Percentiles rank a stretch among this genome's conserved stretches.
Conservation (phyloP, 2,113 vertebrate species). For the Thamnophis sirtalis region DNA sequence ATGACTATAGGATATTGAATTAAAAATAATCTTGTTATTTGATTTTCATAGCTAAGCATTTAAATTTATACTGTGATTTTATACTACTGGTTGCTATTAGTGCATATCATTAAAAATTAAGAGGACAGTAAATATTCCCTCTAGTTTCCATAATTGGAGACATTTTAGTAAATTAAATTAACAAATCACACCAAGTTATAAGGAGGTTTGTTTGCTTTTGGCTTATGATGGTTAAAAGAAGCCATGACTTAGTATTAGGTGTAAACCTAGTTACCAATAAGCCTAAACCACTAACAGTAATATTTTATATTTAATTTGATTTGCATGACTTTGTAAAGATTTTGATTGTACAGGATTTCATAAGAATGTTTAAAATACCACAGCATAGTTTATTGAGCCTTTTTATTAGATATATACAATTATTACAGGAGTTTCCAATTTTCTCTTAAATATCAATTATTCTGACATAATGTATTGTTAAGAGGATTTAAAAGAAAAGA, state of each 20-base stretch:
- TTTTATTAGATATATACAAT: background rate
- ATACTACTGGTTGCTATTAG: background rate
- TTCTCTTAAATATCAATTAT: background rate
- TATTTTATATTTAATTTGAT: background rate
- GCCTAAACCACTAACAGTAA: background rate
- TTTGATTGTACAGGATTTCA: background rate
- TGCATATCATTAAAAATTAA: background rate
- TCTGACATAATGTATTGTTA: background rate
- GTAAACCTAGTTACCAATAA: background rate
- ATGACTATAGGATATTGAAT: slow-evolving; percentile 45
- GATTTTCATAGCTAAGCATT: background rate
- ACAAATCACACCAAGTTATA: background rate
- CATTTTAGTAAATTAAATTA: background rate
- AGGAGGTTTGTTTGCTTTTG: background rate
- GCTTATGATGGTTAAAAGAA: background rate
- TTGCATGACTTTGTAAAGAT: background rate
- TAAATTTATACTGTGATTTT: background rate
- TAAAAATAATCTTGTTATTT: background rate
- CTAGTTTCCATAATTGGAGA: background rate
- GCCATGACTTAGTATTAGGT: background rate
- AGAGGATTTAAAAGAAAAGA: background rate
- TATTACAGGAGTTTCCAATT: background rate
- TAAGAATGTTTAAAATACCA: background rate
- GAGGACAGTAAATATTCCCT: background rate
- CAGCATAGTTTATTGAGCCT: background rate